Conservation (phyloP, 2,113 vertebrate genomes). For the Semicossyphus pulcher region DNA sequence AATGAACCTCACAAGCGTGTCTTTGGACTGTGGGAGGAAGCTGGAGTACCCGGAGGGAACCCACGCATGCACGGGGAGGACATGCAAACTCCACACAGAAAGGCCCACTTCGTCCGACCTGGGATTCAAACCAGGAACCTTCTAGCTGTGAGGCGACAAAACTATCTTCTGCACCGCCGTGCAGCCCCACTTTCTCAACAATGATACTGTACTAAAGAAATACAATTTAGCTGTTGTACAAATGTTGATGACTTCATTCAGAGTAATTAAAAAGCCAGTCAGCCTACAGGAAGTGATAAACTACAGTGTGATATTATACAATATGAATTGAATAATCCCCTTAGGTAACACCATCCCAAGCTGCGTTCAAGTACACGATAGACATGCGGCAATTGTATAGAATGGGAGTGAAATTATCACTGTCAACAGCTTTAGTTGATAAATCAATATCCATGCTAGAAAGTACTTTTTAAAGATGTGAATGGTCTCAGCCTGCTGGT, state of each 20-base stretch:
- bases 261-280: background rate
- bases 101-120: too few species aligned
- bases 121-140: too few species aligned
- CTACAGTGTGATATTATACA: background rate
- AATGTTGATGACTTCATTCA: background rate
- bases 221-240: background rate
- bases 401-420: background rate
- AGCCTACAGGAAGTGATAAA: background rate
- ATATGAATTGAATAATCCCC: background rate
- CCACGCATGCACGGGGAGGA: too few species aligned
- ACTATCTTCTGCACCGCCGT: too few species aligned
- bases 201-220: too few species aligned
- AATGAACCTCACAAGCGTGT: too few species aligned
- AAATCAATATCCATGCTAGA: constrained; percentile 2
- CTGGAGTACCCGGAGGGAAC: too few species aligned
- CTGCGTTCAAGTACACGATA: background rate
- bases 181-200: too few species aligned
- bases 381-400: background rate
- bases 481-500: background rate
- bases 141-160: too few species aligned
- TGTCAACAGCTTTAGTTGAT: background rate
- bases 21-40: too few species aligned
- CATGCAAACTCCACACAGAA: too few species aligned
- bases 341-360: background rate
- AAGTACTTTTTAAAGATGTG: constrained; percentile 12